Evolutionary conservation across 2,113 vertebrate genomes (phyloP), one percentile per base, ranked within the genome.

Genomic region (Bucco capensis): DNA sequence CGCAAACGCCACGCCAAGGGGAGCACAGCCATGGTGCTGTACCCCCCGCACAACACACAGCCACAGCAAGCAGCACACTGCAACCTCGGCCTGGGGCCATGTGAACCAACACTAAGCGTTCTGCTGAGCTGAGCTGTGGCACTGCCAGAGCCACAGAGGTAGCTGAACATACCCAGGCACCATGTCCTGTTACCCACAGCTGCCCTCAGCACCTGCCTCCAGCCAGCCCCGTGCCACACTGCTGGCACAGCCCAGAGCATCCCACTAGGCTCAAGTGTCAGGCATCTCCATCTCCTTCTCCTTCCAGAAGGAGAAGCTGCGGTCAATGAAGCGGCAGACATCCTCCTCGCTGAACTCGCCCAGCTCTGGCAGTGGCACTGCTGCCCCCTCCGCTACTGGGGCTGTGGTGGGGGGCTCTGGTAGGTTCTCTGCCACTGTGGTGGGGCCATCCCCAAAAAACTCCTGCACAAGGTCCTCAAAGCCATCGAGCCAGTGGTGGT

Each of bases 271-370:
- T 98, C 97, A 99, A 83, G 98, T 98, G 93, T 99, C 98, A 64
- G 98, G 99, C 88, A 99, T 96, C 86, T 99, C 98, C 1, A 98
- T 98, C 94, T 99, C 99, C 91, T 98, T 99, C 97, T 99, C 98
- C 96, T 99, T 99, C 99, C 99, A 99, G 95, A 99, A 99, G 72
- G 99, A 98, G 97, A 99, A 99, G 94, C 99, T 99, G 38, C 98
- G 98, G 88, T 99, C 99, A 12, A 99, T 99, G 92, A 99, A 99
- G 86, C 98, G 97, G 89, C 99, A 99, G 89, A 99, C 98, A 57
- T 99, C 98, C 86, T 99, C 98, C 44, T 98, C 98, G 80, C 98
- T 99, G 95, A 99, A 99, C 91, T 99, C 99, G 58, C 99, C 98
- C 64, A 99, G 98, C 73, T 99, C 99, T 1, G 61, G 91, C 35